phyloP scores from a whole-genome alignment of 2,797 vertebrate genomes.

The Lacerta bilineata region DNA sequence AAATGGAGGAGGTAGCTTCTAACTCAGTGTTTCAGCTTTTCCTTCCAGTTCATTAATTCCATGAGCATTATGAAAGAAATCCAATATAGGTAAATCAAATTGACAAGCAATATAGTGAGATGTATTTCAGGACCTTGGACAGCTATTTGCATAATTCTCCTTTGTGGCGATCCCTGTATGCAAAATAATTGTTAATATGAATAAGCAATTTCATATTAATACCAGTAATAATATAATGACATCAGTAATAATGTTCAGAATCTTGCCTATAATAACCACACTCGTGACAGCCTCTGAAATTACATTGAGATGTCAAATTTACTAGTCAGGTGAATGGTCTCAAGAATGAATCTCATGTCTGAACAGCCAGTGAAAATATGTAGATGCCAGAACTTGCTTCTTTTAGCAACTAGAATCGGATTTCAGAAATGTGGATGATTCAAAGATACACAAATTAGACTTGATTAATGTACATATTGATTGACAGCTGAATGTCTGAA shows the following conservation, averaged over 20 bases:
- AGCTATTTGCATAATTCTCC: neutral
- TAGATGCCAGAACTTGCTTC: neutral
- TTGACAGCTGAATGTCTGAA: neutral
- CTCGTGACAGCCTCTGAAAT: neutral
- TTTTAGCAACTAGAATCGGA: neutral
- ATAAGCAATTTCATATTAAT: neutral
- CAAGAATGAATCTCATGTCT: neutral
- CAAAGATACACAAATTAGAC: neutral
- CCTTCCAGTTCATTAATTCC: neutral
- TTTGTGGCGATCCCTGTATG: neutral
- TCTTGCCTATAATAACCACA: neutral
- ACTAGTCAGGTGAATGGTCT: neutral
- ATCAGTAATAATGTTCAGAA: neutral
- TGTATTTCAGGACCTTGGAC: slow-evolving; percentile 36
- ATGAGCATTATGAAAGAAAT: neutral
- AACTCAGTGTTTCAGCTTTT: neutral
- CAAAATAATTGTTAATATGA: neutral
- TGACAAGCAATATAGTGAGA: neutral
- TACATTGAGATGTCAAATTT: neutral
- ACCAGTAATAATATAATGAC: neutral
- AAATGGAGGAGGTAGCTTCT: neutral
- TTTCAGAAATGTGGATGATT: neutral
- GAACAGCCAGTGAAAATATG: neutral
- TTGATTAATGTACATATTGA: neutral
- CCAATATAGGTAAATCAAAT: neutral